Conservation (phyloP, 2,888 invertebrate species). For the Punctoribates punctum region DNA sequence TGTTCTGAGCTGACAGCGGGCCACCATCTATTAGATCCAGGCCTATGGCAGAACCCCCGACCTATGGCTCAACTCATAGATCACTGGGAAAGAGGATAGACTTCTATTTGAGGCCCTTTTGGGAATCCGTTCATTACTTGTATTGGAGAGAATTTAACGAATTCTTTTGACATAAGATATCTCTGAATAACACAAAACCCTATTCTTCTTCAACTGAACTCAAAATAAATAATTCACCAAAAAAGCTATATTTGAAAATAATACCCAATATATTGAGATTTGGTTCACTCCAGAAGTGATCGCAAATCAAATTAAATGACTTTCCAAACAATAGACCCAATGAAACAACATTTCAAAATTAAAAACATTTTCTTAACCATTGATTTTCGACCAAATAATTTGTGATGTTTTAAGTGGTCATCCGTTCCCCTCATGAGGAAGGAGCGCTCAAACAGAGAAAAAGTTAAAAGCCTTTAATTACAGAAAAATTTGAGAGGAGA, state of each 20-base stretch:
- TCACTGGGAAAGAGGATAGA: not conserved
- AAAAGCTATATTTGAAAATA: not conserved
- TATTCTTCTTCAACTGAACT: not conserved
- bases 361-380: too few relatives aligned
- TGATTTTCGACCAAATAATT: not conserved
- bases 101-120: not conserved
- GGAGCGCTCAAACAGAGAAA: not conserved
- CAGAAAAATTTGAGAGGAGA: not conserved
- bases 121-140: not conserved
- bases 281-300: too few relatives aligned
- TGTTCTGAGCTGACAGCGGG: not conserved
- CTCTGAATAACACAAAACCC: not conserved
- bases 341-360: too few relatives aligned
- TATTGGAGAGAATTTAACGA: not conserved
- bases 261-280: too few relatives aligned
- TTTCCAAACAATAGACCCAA: too few relatives aligned
- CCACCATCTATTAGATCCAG: not conserved
- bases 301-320: too few relatives aligned
- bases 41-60: not conserved
- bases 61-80: not conserved
- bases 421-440: not conserved
- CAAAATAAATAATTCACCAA: not conserved
- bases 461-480: constrained; percentile 13
- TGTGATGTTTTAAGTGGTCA: not conserved
- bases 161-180: not conserved